These are phyloP conservation scores for Eulimnadia texana DNA, from an alignment of 1,140 invertebrate species.

Conservation along the genomic window DNA sequence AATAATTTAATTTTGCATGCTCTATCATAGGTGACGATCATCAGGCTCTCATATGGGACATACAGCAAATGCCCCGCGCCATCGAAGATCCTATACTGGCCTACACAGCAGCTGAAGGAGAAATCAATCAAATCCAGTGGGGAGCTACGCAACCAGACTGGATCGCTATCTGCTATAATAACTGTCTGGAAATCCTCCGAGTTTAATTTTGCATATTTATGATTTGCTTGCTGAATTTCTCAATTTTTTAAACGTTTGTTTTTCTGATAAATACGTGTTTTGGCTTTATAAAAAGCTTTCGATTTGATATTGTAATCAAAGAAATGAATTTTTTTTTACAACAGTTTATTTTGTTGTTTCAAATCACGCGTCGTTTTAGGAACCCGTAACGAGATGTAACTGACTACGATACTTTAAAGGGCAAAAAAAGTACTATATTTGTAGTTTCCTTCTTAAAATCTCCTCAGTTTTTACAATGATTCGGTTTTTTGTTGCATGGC, in stretches of 20 bases:
- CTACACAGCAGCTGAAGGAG: constrained; percentile 93
- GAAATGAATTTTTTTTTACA: not conserved
- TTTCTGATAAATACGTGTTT: too few species aligned
- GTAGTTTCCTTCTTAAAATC: too few species aligned
- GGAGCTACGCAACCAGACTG: constrained; percentile 98
- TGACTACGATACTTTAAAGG: not conserved
- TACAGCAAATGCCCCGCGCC: constrained; percentile 97
- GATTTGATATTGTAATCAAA: too few species aligned
- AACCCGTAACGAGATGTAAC: not conserved
- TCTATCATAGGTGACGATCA: constrained; percentile 71
- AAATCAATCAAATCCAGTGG: constrained; percentile 99
- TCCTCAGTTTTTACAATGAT: too few species aligned
- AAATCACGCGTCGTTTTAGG: not conserved
- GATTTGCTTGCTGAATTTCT: too few species aligned
- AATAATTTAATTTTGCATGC: too few species aligned
- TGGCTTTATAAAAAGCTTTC: too few species aligned
- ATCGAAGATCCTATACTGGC: constrained; percentile 98
- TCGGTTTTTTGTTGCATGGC: constrained; percentile 9
- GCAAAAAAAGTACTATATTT: too few species aligned
- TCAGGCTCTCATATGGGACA: constrained; percentile 99
- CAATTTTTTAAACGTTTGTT: too few species aligned
- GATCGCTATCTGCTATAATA: constrained; percentile 99
- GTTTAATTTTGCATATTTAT: constrained; percentile 45
- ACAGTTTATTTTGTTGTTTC: not conserved
- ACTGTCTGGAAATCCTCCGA: constrained; percentile 89